Conservation (phyloP, 2,113 vertebrate genomes). For the Triplophysa dalaica region DNA sequence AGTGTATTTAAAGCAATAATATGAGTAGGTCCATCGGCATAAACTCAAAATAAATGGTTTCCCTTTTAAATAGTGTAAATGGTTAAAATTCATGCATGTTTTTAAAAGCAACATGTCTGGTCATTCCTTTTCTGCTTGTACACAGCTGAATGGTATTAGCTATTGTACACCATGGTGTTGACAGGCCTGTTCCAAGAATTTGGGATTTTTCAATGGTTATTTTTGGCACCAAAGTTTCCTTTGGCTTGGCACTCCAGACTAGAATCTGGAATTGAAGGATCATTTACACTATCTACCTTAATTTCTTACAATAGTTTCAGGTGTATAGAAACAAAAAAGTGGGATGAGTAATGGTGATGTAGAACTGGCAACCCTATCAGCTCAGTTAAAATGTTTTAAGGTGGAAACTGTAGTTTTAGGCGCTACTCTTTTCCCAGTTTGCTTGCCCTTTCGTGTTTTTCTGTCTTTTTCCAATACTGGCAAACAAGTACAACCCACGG, state of each 20-base stretch:
- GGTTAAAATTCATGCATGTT: background rate
- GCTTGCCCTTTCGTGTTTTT: conserved; percentile 67
- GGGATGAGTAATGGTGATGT: too few relatives aligned
- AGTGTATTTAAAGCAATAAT: background rate
- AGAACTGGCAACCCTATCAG: too few relatives aligned
- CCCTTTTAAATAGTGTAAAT: background rate
- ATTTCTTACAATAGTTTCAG: background rate
- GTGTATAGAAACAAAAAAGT: too few relatives aligned
- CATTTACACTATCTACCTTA: background rate
- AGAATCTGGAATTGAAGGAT: background rate
- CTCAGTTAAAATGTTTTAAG: background rate
- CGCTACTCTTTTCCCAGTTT: conserved; percentile 72
- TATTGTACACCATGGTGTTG: background rate
- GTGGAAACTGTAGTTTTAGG: conserved; percentile 59
- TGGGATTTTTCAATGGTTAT: background rate
- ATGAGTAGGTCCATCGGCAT: background rate
- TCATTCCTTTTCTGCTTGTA: background rate
- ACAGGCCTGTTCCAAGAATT: background rate
- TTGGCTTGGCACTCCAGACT: background rate
- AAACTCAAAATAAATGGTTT: background rate
- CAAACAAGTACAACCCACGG: conserved; percentile 93
- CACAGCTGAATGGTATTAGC: background rate
- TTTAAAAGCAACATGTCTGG: background rate
- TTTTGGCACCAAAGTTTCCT: conserved; percentile 17
- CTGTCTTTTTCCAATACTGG: conserved; percentile 70